Percentiles rank a stretch among this genome's conserved stretches.
Evolutionary conservation across 2,888 invertebrate genomes (phyloP).

Genomic region (Eutolmus rufibarbis): DNA sequence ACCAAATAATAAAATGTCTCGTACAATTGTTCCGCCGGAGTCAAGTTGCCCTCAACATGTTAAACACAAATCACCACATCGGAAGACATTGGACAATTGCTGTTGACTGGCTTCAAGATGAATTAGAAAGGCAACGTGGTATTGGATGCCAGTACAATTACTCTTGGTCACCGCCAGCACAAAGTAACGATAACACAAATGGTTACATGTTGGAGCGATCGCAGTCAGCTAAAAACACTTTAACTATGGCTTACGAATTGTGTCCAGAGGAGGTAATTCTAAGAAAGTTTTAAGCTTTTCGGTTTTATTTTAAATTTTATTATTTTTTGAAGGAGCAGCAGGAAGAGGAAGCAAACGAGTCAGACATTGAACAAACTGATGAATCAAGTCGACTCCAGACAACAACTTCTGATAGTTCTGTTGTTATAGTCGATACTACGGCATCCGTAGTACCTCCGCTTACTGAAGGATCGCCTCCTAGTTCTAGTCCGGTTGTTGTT

Average conservation of each 20-base stretch:
- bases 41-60: conserved; percentile 78
- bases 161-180: conserved; percentile 93
- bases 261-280: conserved; percentile 71
- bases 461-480: conserved; percentile 20
- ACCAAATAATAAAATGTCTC: conserved; percentile 96
- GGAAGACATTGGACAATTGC: conserved; percentile 88
- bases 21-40: conserved; percentile 89
- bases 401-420: conserved; percentile 20
- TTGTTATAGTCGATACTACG: conserved; percentile 15
- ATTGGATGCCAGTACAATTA: conserved; percentile 76
- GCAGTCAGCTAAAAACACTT: conserved; percentile 88
- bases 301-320: not conserved
- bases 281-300: not conserved
- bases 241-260: conserved; percentile 79
- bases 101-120: conserved; percentile 94
- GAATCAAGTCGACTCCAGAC: conserved; percentile 49
- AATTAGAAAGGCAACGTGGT: conserved; percentile 76
- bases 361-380: conserved; percentile 60
- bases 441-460: conserved; percentile 9
- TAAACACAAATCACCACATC: conserved; percentile 79
- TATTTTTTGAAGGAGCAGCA: conserved; percentile 56
- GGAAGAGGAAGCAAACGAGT: conserved; percentile 62
- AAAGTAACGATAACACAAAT: conserved; percentile 93
- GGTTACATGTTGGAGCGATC: conserved; percentile 94
- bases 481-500: conserved; percentile 45